Evolutionary conservation across 2,797 vertebrate species (phyloP).

Genomic region (Sebastolobus altivelis): DNA sequence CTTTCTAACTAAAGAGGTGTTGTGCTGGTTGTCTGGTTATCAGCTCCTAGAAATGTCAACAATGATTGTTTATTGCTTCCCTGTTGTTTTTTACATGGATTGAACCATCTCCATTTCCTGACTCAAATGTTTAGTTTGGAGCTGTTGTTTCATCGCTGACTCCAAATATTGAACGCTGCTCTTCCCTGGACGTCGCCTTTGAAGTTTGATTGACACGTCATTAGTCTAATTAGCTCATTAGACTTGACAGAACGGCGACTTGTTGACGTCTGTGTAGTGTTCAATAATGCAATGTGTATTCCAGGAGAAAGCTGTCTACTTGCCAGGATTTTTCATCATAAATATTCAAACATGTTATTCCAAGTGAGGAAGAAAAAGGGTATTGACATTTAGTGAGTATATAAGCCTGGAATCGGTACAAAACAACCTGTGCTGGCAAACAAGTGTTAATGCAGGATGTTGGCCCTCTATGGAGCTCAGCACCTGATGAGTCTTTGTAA

Average conservation of each 20-base stretch:
- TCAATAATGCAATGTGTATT: slow-evolving; percentile 33
- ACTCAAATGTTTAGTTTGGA: background rate
- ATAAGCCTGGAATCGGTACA: background rate
- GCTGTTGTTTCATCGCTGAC: slow-evolving; percentile 9
- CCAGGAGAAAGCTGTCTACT: background rate
- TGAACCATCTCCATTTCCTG: background rate
- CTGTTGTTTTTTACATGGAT: background rate
- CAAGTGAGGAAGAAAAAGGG: background rate
- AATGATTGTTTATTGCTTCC: slow-evolving; percentile 17
- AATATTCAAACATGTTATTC: slow-evolving; percentile 8
- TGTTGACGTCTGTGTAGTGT: background rate
- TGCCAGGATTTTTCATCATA: background rate
- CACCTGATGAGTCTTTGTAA: background rate
- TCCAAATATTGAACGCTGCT: background rate
- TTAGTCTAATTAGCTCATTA: slow-evolving; percentile 41
- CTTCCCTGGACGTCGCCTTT: background rate
- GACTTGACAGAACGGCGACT: slow-evolving; percentile 22
- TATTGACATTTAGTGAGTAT: slow-evolving; percentile 11
- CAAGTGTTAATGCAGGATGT: background rate
- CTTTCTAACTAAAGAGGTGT: background rate
- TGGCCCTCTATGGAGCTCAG: background rate
- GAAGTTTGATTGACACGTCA: slow-evolving; percentile 32
- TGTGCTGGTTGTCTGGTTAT: background rate
- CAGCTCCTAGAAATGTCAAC: background rate
- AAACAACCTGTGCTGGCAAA: slow-evolving; percentile 3